Evolutionary conservation across 2,888 invertebrate species (phyloP).

Genomic region (Folsomia manolachei): DNA sequence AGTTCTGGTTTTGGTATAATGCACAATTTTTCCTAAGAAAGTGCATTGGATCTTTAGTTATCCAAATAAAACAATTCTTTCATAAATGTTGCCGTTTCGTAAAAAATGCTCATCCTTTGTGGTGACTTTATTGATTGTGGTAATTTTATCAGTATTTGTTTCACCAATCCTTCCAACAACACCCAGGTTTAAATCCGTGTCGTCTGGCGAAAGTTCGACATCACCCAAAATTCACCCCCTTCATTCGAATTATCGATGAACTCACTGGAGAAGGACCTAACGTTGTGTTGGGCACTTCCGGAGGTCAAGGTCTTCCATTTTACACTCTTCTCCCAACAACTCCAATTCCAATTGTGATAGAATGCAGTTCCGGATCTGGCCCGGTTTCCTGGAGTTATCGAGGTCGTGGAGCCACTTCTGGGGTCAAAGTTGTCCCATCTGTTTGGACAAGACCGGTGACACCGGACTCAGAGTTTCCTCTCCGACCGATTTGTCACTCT

Average conservation of each 20-base stretch:
- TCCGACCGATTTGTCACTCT: slow-evolving; percentile 28
- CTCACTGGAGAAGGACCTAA: slow-evolving; percentile 27
- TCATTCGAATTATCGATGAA: slow-evolving; percentile 30
- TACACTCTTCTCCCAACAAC: slow-evolving; percentile 26
- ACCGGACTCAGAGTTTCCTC: slow-evolving; percentile 8
- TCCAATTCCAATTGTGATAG: slow-evolving; percentile 33
- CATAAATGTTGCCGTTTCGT: too few relatives aligned
- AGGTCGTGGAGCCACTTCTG: slow-evolving; percentile 36
- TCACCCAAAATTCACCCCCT: slow-evolving; percentile 2
- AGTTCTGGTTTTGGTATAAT: too few relatives aligned
- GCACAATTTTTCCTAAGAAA: too few relatives aligned
- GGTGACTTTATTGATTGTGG: too few relatives aligned
- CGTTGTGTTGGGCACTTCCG: slow-evolving; percentile 30
- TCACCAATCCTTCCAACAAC: too few relatives aligned
- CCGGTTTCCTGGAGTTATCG: slow-evolving; percentile 36
- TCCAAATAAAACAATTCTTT: too few relatives aligned
- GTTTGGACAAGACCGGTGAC: too few relatives aligned
- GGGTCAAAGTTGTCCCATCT: slow-evolving; percentile 35
- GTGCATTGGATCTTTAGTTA: too few relatives aligned
- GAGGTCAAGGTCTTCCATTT: too few relatives aligned
- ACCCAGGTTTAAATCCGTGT: slow-evolving; percentile 11
- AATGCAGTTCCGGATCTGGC: slow-evolving; percentile 30
- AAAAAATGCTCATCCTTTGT: too few relatives aligned
- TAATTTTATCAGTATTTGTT: too few relatives aligned
- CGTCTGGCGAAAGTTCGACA: background rate